Base-by-base conservation (phyloP, 2,797 vertebrate genomes). In the Tachyglossus aculeatus region DNA sequence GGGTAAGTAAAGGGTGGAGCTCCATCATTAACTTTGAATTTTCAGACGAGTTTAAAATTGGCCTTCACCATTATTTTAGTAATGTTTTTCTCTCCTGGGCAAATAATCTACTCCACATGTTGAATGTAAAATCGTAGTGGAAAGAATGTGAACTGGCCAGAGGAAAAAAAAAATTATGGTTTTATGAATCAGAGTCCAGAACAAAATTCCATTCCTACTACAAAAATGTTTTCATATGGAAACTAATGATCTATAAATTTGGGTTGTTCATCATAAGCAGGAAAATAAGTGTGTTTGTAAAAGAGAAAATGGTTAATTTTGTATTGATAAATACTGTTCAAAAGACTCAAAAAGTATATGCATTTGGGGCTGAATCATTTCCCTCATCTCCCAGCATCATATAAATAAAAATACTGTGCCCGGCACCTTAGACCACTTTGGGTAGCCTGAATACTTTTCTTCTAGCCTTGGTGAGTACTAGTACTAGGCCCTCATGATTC, bases 61-160 rank as follows among this genome's bases (percentile, higher is more conserved):
- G 56, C 29, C 19, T 12, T 45, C 75, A 61, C 12, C 40, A 60
- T 66, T 6, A 62, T 66, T 82, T 70, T 77, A 77, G 69, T 7
- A 44, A 47, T 60, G 15, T 40, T 74, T 51, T 67, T 71, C 55
- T n/a, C n/a, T n/a, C n/a, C n/a, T 29, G 9, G 70, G 24, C 65
- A 34, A 85, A 71, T 65, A 82, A 80, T 78, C 13, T 60, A 47
- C 12, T 66, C 34, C 71, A 79, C 40, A 74, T 88, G 71, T 55
- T 74, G 5, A 27, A 19, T 10, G 2, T 55, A 75, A 73, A 81
- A 67, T 45, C 2, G 12, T 19, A 31, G 25, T 29, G 62, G 33
- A 76, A 82, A 87, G 71, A 48, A 56, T 50, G 38, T 32, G 50
- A 77, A 44, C 36, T 61, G 47, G 69, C 71, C 37, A 47, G 5